Base-by-base conservation (phyloP, 2,888 invertebrate genomes). In the Leptothorax acervorum region DNA sequence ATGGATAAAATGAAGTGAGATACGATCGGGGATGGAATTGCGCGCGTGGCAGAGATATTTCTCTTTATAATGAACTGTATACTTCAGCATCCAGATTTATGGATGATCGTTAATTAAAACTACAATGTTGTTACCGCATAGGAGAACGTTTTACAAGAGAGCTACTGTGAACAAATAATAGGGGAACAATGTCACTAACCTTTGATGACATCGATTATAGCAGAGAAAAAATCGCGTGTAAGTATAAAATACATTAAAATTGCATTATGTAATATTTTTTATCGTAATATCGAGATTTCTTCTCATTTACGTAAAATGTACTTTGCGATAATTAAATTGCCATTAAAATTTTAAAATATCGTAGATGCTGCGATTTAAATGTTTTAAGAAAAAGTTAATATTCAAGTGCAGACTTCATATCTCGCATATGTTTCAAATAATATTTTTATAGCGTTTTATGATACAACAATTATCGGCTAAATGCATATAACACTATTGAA, bases 11-110 rank as follows among this genome's bases (percentile, higher is more conserved):
- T 11, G 39, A 63, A 66, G 78, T 3, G 66, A 62, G 51, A 70
- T 60, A 42, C 53, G 53, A 71, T 73, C 65, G 48, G 18, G 28
- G 8, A n/a, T 35, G n/a, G 23, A 42, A 39, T 70, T 35, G n/a
- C 15, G 39, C 4, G 31, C 45, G 12, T 12, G 55, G 28, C 48
- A 66, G 11, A 48, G 63, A 65, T 53, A 65, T 23, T 53, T 31
- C 31, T 68, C 31, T 48, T 48, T 48, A 48, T 15, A 12, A 39
- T 28, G 45, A 51, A 48, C 12, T 23, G 39, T 53, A 42, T 63
- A 65, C 45, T 28, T 53, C 53, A 3, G 35, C 15, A 68, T 78
- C 60, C 57, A 65, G 79, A 60, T 81, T 73, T 81, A 74, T 57
- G 42, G 45, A 35, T 45, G 39, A n/a, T 70, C 55, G 42, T 70